A percentile compares a stretch with the other conserved stretches of the same genome.
phyloP scores from a whole-genome alignment of 1,140 invertebrate genomes.

The Lepidurus packardi region DNA sequence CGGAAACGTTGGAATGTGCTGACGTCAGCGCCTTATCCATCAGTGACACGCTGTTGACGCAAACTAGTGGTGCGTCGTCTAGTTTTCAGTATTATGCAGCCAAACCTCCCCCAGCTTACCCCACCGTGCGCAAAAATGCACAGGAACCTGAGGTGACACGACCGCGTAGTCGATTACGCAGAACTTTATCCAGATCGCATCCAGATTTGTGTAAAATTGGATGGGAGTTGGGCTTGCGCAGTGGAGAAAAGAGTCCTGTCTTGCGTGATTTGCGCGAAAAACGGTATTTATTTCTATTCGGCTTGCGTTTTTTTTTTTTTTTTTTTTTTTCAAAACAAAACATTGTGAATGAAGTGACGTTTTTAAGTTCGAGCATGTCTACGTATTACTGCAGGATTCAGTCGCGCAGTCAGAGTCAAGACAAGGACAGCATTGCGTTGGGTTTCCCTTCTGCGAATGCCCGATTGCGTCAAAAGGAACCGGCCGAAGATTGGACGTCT shows the following conservation, averaged over 20 bases:
- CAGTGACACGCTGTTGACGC: conserved; percentile 32
- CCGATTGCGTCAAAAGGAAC: background rate
- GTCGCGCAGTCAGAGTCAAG: conserved; percentile 20
- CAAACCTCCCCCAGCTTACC: conserved; percentile 32
- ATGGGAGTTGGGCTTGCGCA: conserved; percentile 31
- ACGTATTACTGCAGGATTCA: conserved; percentile 2
- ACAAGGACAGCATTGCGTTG: background rate
- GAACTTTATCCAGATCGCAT: conserved; percentile 65
- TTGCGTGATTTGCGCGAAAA: conserved; percentile 25
- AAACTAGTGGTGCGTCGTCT: conserved; percentile 22
- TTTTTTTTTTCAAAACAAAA: too few relatives aligned
- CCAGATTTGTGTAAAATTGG: conserved; percentile 53
- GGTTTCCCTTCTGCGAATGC: background rate
- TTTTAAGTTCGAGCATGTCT: too few relatives aligned
- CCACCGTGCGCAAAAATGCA: conserved; percentile 7
- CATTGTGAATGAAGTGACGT: too few relatives aligned
- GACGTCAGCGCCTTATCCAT: conserved; percentile 28
- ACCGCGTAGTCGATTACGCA: conserved; percentile 23
- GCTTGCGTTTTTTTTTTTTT: too few relatives aligned
- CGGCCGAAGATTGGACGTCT: conserved; percentile 29
- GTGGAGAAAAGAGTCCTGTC: conserved; percentile 9
- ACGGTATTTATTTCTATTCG: background rate
- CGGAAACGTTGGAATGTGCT: conserved; percentile 9
- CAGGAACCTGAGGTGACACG: background rate
- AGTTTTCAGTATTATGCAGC: conserved; percentile 31